Evolutionary conservation across 1,140 invertebrate species (phyloP).

Genomic region (Pemphigus obesinymphae): DNA sequence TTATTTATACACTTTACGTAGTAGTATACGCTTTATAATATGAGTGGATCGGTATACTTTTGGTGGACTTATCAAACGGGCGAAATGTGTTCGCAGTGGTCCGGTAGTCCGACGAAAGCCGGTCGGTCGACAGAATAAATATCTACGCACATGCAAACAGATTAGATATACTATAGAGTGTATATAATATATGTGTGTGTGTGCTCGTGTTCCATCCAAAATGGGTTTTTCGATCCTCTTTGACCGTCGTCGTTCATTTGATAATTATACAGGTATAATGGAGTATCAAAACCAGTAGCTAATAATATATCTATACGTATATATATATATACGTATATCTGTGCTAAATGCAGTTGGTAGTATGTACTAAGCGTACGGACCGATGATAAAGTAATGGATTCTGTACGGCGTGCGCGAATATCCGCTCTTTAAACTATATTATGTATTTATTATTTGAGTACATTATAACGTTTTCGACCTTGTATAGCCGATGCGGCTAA

Average conservation of each 20-base stretch:
- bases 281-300: not conserved
- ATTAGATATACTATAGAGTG: too few species aligned
- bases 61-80: not conserved
- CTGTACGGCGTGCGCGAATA: not conserved
- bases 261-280: conserved; percentile 9
- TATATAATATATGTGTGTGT: not conserved
- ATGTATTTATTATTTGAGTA: not conserved
- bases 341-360: not conserved
- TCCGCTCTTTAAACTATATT: not conserved
- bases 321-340: not conserved
- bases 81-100: not conserved
- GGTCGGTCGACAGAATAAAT: not conserved
- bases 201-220: not conserved
- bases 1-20: too few species aligned
- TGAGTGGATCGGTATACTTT: too few species aligned
- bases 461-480: too few species aligned
- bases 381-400: not conserved
- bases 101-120: too few species aligned
- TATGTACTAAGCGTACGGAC: not conserved
- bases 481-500: too few species aligned
- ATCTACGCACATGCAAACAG: not conserved
- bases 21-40: too few species aligned
- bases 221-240: not conserved
- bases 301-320: not conserved
- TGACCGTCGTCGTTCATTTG: not conserved